Evolutionary conservation across 2,113 vertebrate genomes (phyloP).

Genomic region (Sinocyclocheilus maitianheensis): DNA sequence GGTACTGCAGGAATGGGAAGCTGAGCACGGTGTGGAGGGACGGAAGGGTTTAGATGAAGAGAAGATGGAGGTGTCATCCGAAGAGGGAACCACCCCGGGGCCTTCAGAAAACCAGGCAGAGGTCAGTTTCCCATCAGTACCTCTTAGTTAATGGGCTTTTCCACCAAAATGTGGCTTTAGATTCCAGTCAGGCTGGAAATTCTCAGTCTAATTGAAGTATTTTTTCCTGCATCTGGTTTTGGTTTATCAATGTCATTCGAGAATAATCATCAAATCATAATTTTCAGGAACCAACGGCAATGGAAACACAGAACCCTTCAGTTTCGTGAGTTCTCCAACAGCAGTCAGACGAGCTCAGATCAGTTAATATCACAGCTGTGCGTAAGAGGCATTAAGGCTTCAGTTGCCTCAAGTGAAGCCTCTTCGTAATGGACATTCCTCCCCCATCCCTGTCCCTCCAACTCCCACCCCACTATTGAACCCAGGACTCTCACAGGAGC

Average conservation of each 20-base stretch:
- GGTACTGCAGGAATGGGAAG: conserved; percentile 97
- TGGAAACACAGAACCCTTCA: conserved; percentile 64
- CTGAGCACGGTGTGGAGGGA: conserved; percentile 87
- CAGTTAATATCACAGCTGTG: conserved; percentile 33
- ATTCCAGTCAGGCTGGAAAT: conserved; percentile 3
- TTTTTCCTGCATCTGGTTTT: background rate
- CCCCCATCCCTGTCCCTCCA: background rate
- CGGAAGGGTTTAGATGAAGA: conserved; percentile 78
- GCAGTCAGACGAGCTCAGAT: background rate
- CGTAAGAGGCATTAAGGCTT: conserved; percentile 42
- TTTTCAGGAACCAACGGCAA: conserved; percentile 61
- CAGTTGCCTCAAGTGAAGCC: conserved; percentile 15
- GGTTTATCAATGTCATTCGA: background rate
- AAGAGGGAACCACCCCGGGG: conserved; percentile 75
- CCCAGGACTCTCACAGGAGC: conserved; percentile 22
- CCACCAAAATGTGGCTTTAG: background rate
- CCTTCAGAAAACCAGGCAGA: conserved; percentile 84
- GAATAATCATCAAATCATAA: conserved; percentile 13
- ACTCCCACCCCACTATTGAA: background rate
- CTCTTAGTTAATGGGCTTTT: background rate
- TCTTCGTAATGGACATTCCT: conserved; percentile 32
- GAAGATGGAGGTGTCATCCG: conserved; percentile 82
- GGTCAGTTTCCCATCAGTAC: conserved; percentile 52
- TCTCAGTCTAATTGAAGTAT: background rate
- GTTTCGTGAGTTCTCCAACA: conserved; percentile 59